Evolutionary conservation across 1,140 invertebrate genomes (phyloP).

Genomic region (Cydia amplana): DNA sequence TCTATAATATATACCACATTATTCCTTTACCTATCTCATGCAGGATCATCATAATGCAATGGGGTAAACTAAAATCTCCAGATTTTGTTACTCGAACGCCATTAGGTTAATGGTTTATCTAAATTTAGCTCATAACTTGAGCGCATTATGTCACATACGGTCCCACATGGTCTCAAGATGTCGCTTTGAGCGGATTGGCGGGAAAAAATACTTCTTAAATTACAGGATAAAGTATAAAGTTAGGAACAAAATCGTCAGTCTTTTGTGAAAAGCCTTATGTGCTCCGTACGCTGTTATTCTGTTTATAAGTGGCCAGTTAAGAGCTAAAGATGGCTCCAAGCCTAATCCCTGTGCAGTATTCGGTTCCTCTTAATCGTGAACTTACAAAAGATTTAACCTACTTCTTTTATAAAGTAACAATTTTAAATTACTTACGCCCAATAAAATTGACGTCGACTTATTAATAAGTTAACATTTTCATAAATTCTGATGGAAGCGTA

Average conservation of each 20-base stretch:
- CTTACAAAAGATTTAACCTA: slow-evolving; percentile 21
- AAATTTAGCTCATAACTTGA: slow-evolving; percentile 65
- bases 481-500: background rate
- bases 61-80: background rate
- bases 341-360: background rate
- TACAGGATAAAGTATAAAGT: slow-evolving; percentile 69
- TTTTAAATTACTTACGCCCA: slow-evolving; percentile 2
- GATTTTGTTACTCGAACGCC: slow-evolving; percentile 17
- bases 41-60: background rate
- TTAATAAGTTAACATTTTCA: background rate
- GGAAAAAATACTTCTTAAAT: slow-evolving; percentile 71
- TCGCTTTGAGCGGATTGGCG: slow-evolving; percentile 59
- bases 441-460: background rate
- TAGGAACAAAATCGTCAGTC: slow-evolving; percentile 41
- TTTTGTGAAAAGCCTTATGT: background rate
- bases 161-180: slow-evolving; percentile 75
- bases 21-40: too few species aligned
- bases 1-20: too few species aligned
- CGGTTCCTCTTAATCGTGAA: slow-evolving; percentile 8
- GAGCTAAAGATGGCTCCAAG: background rate
- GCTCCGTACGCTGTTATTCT: background rate
- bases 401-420: background rate
- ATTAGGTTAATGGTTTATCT: slow-evolving; percentile 67
- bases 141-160: slow-evolving; percentile 38
- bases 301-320: background rate